Conservation (phyloP, 2,888 invertebrate species). For the Exocentrus adspersus region DNA sequence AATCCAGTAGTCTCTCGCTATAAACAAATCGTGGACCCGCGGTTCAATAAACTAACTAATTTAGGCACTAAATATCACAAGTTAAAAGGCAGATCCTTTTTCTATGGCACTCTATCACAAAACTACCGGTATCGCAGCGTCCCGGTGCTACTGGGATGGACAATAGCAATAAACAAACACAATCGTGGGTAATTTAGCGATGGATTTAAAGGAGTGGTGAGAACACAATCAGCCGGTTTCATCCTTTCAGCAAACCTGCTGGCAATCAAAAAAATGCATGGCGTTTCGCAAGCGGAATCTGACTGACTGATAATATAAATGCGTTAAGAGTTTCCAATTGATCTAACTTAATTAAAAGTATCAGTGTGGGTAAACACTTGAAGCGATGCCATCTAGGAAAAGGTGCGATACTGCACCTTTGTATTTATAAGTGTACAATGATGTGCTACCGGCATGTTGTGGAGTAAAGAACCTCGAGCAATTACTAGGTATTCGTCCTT, state of each 20-base stretch:
- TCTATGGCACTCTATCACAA: neutral
- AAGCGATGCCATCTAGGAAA: constrained; percentile 32
- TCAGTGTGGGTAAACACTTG: constrained; percentile 32
- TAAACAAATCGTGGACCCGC: neutral
- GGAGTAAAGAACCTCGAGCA: constrained; percentile 35
- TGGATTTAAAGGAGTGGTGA: constrained; percentile 32
- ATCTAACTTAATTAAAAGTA: constrained; percentile 25
- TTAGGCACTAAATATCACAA: neutral
- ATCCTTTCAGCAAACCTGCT: constrained; percentile 23
- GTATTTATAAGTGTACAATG: constrained; percentile 12
- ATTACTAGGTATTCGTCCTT: constrained; percentile 39
- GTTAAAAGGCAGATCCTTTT: neutral
- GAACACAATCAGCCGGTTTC: constrained; percentile 27
- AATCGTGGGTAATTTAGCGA: constrained; percentile 25
- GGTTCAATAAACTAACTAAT: neutral
- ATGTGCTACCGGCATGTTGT: constrained; percentile 14
- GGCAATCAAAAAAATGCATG: constrained; percentile 19
- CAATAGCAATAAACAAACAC: constrained; percentile 38
- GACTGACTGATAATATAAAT: constrained; percentile 26
- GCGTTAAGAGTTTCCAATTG: constrained; percentile 8
- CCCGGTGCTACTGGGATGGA: too few species aligned
- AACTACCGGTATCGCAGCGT: constrained; percentile 18
- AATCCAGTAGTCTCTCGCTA: neutral
- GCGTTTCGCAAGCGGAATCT: neutral
- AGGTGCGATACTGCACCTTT: constrained; percentile 27